These are phyloP conservation scores for Quadriops clusia DNA, from an alignment of 2,888 invertebrate species.

Conservation along the genomic window DNA sequence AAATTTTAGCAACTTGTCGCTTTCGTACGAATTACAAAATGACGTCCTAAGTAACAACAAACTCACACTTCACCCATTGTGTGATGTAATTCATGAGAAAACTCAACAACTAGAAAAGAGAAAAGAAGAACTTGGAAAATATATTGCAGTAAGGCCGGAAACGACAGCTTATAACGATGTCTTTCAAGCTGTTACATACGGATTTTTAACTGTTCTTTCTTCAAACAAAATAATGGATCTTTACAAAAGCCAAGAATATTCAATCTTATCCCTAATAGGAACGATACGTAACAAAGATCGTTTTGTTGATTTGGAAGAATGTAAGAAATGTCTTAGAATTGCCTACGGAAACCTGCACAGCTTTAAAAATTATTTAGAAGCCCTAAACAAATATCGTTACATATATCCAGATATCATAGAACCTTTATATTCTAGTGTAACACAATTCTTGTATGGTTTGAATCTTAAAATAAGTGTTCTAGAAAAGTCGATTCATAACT, in stretches of 20 bases:
- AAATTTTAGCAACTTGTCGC: slow-evolving; percentile 44
- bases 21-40: slow-evolving; percentile 45
- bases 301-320: slow-evolving; percentile 12
- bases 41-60: slow-evolving; percentile 31
- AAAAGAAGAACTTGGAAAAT: slow-evolving; percentile 37
- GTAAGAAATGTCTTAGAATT: slow-evolving; percentile 8
- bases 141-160: slow-evolving; percentile 44
- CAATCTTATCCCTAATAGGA: too few relatives aligned
- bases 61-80: slow-evolving; percentile 40
- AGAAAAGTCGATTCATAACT: slow-evolving; percentile 35
- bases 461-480: slow-evolving; percentile 44
- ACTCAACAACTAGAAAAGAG: slow-evolving; percentile 32
- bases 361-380: slow-evolving; percentile 41
- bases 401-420: slow-evolving; percentile 71
- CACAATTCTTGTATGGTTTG: slow-evolving; percentile 54
- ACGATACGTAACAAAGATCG: too few relatives aligned
- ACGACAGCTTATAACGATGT: slow-evolving; percentile 37
- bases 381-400: slow-evolving; percentile 45
- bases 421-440: slow-evolving; percentile 56
- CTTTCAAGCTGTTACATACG: slow-evolving; percentile 17
- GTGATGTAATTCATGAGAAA: slow-evolving; percentile 35
- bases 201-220: slow-evolving; percentile 18
- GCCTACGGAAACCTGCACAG: too few relatives aligned
- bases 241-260: slow-evolving; percentile 10
- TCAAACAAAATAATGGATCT: slow-evolving; percentile 14